Evolutionary conservation across 2,888 invertebrate species (phyloP).

Genomic region (Leptothorax acervorum): DNA sequence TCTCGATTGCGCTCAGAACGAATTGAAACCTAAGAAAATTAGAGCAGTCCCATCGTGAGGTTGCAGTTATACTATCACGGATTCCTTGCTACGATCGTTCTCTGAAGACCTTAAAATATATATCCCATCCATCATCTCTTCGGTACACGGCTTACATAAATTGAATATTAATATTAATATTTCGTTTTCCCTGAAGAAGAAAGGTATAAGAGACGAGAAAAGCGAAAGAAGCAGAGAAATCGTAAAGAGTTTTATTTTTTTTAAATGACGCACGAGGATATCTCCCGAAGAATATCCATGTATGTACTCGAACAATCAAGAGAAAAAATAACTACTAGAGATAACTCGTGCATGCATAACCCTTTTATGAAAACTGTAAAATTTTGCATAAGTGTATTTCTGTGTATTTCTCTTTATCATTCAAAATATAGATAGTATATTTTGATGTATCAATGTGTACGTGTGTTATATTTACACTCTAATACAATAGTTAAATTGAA

Average conservation of each 20-base stretch:
- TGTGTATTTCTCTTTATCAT: too few species aligned
- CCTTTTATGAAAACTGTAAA: neutral
- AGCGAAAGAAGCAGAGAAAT: too few species aligned
- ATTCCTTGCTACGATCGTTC: neutral
- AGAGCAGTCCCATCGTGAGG: neutral
- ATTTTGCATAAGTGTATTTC: neutral
- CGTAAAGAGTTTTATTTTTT: neutral
- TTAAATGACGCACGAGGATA: neutral
- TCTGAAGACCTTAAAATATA: neutral
- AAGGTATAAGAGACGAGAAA: neutral
- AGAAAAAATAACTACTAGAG: neutral
- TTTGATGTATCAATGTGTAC: neutral
- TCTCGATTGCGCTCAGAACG: neutral
- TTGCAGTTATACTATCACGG: neutral
- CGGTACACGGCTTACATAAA: neutral
- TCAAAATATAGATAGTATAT: neutral
- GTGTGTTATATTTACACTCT: neutral
- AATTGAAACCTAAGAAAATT: conserved; percentile 2
- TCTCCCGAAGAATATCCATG: neutral
- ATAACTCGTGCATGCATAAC: neutral
- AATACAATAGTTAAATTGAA: neutral
- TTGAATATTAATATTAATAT: conserved; percentile 38
- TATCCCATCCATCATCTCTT: conserved; percentile 30
- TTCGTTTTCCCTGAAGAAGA: neutral
- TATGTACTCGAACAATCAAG: neutral